These are phyloP conservation scores for Danionella cerebrum DNA, from an alignment of 2,113 vertebrate genomes.

Conservation along the genomic window DNA sequence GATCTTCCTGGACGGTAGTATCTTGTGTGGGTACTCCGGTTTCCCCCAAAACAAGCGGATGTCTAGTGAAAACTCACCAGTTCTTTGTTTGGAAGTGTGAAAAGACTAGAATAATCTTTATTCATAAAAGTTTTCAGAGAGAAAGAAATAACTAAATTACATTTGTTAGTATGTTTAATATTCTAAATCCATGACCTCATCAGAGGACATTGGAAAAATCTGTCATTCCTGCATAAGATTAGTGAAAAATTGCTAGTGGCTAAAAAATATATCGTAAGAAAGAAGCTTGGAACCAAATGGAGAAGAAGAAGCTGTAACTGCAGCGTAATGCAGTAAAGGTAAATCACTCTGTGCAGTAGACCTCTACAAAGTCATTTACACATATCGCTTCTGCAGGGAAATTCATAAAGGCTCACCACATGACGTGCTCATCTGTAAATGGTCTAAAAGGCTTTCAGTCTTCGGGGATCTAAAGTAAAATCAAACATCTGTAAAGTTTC, in stretches of 20 bases:
- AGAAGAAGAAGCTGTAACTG: slow-evolving; percentile 49
- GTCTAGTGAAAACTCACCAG: too few relatives aligned
- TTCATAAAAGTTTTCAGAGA: background rate
- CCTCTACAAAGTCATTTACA: slow-evolving; percentile 53
- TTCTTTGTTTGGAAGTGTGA: too few relatives aligned
- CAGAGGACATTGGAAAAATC: slow-evolving; percentile 30
- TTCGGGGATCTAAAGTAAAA: background rate
- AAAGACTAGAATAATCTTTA: too few relatives aligned
- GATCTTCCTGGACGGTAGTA: too few relatives aligned
- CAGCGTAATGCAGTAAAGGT: slow-evolving; percentile 62
- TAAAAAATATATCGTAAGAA: slow-evolving; percentile 49
- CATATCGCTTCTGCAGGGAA: slow-evolving; percentile 27
- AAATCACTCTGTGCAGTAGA: slow-evolving; percentile 58
- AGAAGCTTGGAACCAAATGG: slow-evolving; percentile 55
- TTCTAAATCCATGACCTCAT: background rate
- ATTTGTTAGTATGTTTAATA: background rate
- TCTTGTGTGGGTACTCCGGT: too few relatives aligned
- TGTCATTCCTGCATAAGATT: slow-evolving; percentile 48
- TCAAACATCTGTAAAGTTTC: slow-evolving; percentile 3
- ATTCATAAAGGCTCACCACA: background rate
- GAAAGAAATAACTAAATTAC: background rate
- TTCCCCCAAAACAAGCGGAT: too few relatives aligned
- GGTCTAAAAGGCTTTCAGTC: slow-evolving; percentile 15
- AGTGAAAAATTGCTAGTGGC: slow-evolving; percentile 66
- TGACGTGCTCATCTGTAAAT: slow-evolving; percentile 21